Base-by-base conservation (phyloP, 2,797 vertebrate genomes). In the Phalanger gymnotis region DNA sequence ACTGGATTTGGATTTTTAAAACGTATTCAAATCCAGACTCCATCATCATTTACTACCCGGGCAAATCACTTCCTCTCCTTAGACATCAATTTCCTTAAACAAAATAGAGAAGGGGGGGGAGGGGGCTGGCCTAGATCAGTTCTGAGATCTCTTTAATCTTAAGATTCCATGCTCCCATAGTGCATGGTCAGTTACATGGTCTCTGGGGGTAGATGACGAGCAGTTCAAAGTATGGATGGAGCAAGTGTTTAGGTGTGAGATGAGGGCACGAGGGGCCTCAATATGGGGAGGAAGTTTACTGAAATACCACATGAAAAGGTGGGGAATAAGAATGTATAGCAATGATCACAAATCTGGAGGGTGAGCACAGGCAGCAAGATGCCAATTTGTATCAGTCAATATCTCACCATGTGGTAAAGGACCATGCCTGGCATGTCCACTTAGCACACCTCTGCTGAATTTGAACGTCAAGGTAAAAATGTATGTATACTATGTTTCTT, bases 61-160 rank as follows among this genome's bases (percentile, higher is more conserved):
- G 11, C 57, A 58, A 58, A 58, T 58, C 57, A 31, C 57, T 58
- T 30, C 30, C 57, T 11, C 30, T 31, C 11, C 57, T 11, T 31
- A 10, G 27, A 61, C 57, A 61, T 61, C 57, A 61, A 61, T 61
- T 61, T 61, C 57, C 30, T 61, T 7, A 13, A 34, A 61, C 57
- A 61, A 31, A 31, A 13, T 13, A 54, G 2, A 0, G 57, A 10
- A 4, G 56, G 27, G 0, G 10, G 2, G 11, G 10, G 3, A 7
- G 9, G 30, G 30, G 12, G 10, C 31, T 34, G 58, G 58, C 12
- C 57, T 58, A 1, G 58, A 61, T 61, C 31, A 61, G 13, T 5
- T 13, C 58, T 34, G 28, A 9, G 31, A 31, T 61, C 31, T 61
- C 58, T 61, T 4, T 61, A 61, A 34, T 61, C 58, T 61, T 31